Evolutionary conservation across 2,888 invertebrate genomes (phyloP), one percentile per base, ranked within the genome.

Genomic region (Antheraea assamensis): DNA sequence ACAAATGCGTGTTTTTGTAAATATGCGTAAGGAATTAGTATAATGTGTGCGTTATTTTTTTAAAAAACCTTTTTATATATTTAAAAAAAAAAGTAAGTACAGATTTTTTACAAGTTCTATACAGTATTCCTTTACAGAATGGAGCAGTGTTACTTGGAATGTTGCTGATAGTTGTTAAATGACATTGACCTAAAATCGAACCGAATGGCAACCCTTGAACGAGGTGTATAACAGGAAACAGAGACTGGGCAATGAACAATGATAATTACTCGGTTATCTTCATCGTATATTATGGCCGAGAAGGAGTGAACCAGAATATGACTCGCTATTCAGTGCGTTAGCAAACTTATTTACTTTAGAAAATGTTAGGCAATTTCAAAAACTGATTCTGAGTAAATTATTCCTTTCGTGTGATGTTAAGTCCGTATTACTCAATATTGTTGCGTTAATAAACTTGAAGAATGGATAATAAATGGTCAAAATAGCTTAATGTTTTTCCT

Each of bases 1-100:
- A 68, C 68, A 68, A 35, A 35, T 21, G 35, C 68, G n/a, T n/a
- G n/a, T 31, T 68, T n/a, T 68, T 24, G 58, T 58, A 58, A 58
- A 58, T 58, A 24, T 0, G 5, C 10, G 10, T 58, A n/a, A 52
- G 21, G 21, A 5, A 52, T 52, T 52, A 21, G 21, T 52, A 7
- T 55, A n/a, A 19, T 55, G n/a, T n/a, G n/a, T 55, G 55, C 55
- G 7, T 49, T 49, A 15, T 10, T 5, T 7, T 55, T 42, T 13
- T 42, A 13, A 13, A 42, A 42, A 42, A 5, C 55, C 55, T n/a
- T 55, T 55, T 55, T 55, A 21, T 55, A 55, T n/a, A n/a, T 19
- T n/a, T 21, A 5, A n/a, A n/a, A n/a, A 5, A n/a, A 4, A n/a
- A n/a, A n/a, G 17, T 49, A 49, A 15, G 19, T 19, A 49, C 49